Base-by-base conservation (phyloP, 2,888 invertebrate species). In the Melanchra persicariae region DNA sequence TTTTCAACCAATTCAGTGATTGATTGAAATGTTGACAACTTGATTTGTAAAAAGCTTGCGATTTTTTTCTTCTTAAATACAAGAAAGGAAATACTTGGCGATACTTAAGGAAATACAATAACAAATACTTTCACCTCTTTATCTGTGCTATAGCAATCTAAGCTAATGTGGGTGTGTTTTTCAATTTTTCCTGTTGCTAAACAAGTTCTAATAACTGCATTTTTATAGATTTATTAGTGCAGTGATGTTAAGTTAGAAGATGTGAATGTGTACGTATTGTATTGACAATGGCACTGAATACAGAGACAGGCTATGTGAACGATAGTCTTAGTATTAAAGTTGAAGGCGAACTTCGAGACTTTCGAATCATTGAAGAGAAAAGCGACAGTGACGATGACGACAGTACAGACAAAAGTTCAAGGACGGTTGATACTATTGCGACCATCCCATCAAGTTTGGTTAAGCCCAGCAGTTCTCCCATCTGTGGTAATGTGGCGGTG, bases 401-500 rank as follows among this genome's bases (percentile, higher is more conserved):
- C 69, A 86, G 79, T 37, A 69, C 49, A 64, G 76, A 82, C 49
- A 85, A 79, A 57, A 75, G 73, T 75, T 79, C 85, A 74, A 88
- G 79, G 69, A 70, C 88, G 17, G 37, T 84, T 34, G 88, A 87
- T 73, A 71, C 84, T 47, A 19, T 90, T 61, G 75, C 90, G 2
- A 84, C 80, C n/a, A 73, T 93, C 49, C 90, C 93, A 2, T 74
- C 87, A 7, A 87, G 86, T 65, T 67, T 93, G 57, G 84, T 92
- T 51, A 90, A 90, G 30, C 82, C 89, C 10, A 78, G 87, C 9
- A 78, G 81, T 45, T 76, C 85, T 19, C 90, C 93, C 12, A 87
- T 90, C 6, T 89, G 97, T 81, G 97, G 97, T 61, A 97, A 96
- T 86, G 96, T 98, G 37, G 96, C 96, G 30, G 96, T 98, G 2